Conservation (phyloP, 2,113 vertebrate species). For the Athene noctua region DNA sequence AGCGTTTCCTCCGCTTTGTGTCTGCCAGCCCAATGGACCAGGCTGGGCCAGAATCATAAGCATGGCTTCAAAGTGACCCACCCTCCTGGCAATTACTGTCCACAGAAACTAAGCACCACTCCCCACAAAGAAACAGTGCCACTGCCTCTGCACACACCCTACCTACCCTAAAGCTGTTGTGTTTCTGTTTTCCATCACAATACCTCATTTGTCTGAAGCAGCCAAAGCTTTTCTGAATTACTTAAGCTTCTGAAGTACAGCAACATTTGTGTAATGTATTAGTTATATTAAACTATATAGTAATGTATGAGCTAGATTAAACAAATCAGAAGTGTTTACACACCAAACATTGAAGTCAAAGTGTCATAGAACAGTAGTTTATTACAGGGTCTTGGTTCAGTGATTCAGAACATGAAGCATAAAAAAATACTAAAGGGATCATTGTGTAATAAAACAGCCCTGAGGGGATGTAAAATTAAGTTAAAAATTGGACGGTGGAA, state of each 20-base stretch:
- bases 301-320: conserved; percentile 37
- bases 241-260: background rate
- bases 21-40: background rate
- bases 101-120: background rate
- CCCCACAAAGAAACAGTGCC: too few relatives aligned
- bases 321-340: conserved; percentile 53
- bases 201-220: background rate
- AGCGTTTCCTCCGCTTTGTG: background rate
- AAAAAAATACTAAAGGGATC: background rate
- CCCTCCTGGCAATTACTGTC: background rate
- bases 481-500: background rate
- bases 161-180: background rate
- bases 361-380: conserved; percentile 42
- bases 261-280: conserved; percentile 15
- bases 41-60: background rate
- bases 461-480: background rate
- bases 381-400: conserved; percentile 38
- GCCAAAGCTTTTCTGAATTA: background rate
- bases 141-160: background rate
- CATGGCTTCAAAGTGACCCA: background rate
- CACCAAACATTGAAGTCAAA: conserved; percentile 42
- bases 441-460: background rate
- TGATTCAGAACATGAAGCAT: conserved; percentile 16
- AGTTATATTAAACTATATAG: background rate
- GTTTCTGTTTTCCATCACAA: background rate